phyloP scores from a whole-genome alignment of 2,113 vertebrate genomes.

The Sphaerodactylus townsendi region DNA sequence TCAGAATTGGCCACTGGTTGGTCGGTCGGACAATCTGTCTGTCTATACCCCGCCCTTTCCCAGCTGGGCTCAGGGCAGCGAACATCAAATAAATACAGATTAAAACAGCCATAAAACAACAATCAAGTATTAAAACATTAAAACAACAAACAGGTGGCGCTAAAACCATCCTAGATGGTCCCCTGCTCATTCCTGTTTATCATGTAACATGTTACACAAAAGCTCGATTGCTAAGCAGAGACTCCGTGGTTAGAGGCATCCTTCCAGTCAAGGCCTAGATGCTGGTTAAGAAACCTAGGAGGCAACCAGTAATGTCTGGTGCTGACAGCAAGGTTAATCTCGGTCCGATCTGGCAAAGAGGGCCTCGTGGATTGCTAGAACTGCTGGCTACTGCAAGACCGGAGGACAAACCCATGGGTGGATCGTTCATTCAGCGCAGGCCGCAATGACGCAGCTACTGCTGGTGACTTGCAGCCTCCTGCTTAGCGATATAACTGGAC shows the following conservation, averaged over 20 bases:
- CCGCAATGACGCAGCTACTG: fast-evolving
- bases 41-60: too few species aligned
- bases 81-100: too few species aligned
- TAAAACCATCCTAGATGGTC: too few species aligned
- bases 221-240: neutral
- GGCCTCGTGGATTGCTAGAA: neutral
- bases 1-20: too few species aligned
- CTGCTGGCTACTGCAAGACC: neutral
- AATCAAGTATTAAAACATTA: too few species aligned
- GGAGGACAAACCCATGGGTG: neutral
- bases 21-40: too few species aligned
- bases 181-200: too few species aligned
- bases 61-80: too few species aligned
- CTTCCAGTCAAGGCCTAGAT: neutral
- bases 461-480: neutral
- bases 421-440: neutral
- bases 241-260: neutral
- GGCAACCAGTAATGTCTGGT: neutral
- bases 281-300: neutral
- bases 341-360: neutral
- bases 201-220: too few species aligned
- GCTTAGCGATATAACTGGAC: neutral
- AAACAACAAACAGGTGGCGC: too few species aligned
- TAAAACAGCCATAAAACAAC: too few species aligned
- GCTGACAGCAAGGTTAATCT: neutral